phyloP scores from a whole-genome alignment of 2,113 vertebrate species.

The Petromus typicus region DNA sequence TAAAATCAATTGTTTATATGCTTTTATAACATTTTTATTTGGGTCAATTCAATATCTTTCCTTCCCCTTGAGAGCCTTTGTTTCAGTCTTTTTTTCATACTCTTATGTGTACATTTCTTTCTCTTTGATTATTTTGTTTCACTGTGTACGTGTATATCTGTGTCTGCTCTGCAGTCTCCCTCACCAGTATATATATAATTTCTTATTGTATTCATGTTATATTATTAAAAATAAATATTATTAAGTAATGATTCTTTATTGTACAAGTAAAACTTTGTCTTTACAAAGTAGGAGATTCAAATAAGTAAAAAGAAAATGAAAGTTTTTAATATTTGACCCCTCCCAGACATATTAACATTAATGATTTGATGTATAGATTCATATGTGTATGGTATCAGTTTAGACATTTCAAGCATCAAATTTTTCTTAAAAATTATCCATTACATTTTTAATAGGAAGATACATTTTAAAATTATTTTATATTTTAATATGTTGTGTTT shows the following conservation, averaged over 20 bases:
- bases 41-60: neutral
- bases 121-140: neutral
- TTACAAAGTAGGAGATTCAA: slow-evolving; percentile 46
- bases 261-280: slow-evolving; percentile 40
- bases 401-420: slow-evolving; percentile 10
- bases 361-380: slow-evolving; percentile 36
- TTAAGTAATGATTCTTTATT: slow-evolving; percentile 31
- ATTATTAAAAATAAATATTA: slow-evolving; percentile 24
- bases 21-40: neutral
- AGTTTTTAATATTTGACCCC: neutral
- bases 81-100: neutral
- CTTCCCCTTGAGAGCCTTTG: neutral
- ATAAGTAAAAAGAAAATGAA: slow-evolving; percentile 18
- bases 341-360: neutral
- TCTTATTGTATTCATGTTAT: slow-evolving; percentile 32
- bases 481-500: neutral
- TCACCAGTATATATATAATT: slow-evolving; percentile 1
- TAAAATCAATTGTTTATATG: neutral
- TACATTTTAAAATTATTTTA: neutral
- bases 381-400: neutral
- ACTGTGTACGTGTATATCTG: neutral
- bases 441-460: slow-evolving; percentile 30
- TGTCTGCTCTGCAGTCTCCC: neutral
- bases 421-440: neutral
- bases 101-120: neutral